These are phyloP conservation scores for Brachionus plicatilis DNA, from an alignment of 1,140 invertebrate species.

Conservation along the genomic window DNA sequence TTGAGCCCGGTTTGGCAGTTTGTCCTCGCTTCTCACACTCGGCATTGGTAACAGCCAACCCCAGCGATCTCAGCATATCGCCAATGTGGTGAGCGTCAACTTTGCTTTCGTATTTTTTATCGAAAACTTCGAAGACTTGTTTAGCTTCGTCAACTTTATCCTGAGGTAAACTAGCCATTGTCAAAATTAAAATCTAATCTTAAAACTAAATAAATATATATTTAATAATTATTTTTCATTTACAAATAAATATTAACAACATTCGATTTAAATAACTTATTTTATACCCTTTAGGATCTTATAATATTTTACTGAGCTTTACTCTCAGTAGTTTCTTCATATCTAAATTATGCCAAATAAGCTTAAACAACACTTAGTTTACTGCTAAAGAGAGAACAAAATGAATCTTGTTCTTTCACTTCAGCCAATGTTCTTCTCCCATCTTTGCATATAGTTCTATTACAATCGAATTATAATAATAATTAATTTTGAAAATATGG, in stretches of 20 bases:
- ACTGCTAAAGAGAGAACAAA: neutral
- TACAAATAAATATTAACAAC: neutral
- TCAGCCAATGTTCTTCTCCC: neutral
- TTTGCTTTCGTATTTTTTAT: constrained; percentile 41
- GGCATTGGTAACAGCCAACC: constrained; percentile 11
- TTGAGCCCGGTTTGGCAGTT: constrained; percentile 36
- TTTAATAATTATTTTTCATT: neutral
- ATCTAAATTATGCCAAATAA: constrained; percentile 20
- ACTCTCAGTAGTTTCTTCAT: neutral
- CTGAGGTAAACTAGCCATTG: constrained; percentile 27
- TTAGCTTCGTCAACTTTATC: constrained; percentile 39
- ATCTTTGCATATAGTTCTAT: neutral
- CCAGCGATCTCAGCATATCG: constrained; percentile 40
- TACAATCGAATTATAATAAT: constrained; percentile 19
- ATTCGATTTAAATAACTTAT: constrained; percentile 15
- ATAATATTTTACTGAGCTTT: neutral
- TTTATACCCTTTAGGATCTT: neutral
- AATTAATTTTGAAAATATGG: constrained; percentile 26
- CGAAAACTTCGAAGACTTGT: constrained; percentile 41
- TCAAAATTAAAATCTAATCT: neutral
- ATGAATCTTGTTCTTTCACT: neutral
- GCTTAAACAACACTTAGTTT: neutral
- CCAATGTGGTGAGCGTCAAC: constrained; percentile 38
- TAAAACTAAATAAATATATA: neutral
- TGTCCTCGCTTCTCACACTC: constrained; percentile 37